Percentiles rank a stretch among this genome's conserved stretches.
Conservation (phyloP, 2,888 invertebrate genomes). For the Andrena haemorrhoa region DNA sequence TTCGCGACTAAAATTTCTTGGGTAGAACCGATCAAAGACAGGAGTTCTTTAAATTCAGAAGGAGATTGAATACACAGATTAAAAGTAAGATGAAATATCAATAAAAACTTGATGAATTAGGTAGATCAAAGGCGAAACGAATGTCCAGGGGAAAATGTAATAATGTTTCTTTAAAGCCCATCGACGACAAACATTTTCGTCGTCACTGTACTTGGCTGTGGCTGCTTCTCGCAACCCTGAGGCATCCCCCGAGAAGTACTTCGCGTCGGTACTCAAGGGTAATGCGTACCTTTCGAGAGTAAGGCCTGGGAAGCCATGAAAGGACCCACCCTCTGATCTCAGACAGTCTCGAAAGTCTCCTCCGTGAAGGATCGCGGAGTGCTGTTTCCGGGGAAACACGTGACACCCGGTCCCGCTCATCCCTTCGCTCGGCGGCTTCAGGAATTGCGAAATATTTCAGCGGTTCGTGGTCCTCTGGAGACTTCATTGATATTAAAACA, state of each 20-base stretch:
- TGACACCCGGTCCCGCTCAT: slow-evolving; percentile 19
- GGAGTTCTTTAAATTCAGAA: background rate
- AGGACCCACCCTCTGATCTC: slow-evolving; percentile 59
- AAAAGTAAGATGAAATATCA: background rate
- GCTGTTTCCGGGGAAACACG: slow-evolving; percentile 41
- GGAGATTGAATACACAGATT: background rate
- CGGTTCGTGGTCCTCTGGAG: background rate
- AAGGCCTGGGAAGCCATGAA: slow-evolving; percentile 44
- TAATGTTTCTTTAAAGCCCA: slow-evolving; percentile 1
- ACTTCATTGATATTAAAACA: background rate
- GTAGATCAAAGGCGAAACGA: background rate
- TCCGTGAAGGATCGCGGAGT: slow-evolving; percentile 48
- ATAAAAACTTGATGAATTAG: background rate
- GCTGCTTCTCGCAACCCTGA: background rate
- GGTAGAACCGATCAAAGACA: background rate
- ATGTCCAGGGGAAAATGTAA: background rate
- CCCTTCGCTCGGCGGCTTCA: background rate
- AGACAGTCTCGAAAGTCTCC: slow-evolving; percentile 67
- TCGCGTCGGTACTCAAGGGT: slow-evolving; percentile 39
- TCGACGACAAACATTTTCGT: slow-evolving; percentile 31
- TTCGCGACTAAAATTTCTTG: background rate
- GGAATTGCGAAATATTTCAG: background rate
- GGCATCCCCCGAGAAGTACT: slow-evolving; percentile 26
- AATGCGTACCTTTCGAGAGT: slow-evolving; percentile 56
- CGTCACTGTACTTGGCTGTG: slow-evolving; percentile 13